phyloP scores from a whole-genome alignment of 2,888 invertebrate genomes.

The Malthinus flaveolus region DNA sequence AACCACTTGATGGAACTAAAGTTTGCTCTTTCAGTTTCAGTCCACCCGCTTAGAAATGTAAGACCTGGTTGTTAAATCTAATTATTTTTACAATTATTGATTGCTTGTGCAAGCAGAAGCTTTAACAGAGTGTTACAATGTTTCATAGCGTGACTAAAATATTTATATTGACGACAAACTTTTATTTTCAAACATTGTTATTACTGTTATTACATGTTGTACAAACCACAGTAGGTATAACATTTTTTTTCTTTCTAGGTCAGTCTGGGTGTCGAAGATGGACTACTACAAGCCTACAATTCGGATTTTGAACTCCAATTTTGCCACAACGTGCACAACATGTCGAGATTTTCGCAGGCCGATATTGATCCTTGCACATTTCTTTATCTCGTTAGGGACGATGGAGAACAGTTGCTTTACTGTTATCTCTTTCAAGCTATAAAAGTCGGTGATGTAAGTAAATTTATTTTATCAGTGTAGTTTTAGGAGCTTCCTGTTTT shows the following conservation, averaged over 20 bases:
- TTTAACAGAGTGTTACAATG: too few species aligned
- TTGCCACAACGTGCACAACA: conserved; percentile 65
- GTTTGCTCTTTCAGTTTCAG: too few species aligned
- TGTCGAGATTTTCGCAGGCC: conserved; percentile 58
- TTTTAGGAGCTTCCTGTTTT: too few species aligned
- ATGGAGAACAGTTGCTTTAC: conserved; percentile 71
- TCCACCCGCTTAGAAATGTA: too few species aligned
- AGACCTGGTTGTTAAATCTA: too few species aligned
- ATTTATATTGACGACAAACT: not conserved
- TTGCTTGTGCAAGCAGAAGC: too few species aligned
- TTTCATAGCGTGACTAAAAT: too few species aligned
- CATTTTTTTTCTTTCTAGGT: conserved; percentile 59
- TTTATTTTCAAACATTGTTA: not conserved
- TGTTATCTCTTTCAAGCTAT: conserved; percentile 74
- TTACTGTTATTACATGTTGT: conserved; percentile 4
- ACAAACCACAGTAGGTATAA: conserved; percentile 7
- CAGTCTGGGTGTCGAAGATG: conserved; percentile 72
- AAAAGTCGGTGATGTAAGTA: conserved; percentile 70
- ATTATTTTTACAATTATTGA: too few species aligned
- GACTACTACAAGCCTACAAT: conserved; percentile 69
- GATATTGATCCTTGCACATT: conserved; percentile 58
- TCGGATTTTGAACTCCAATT: conserved; percentile 71
- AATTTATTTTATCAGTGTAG: not conserved
- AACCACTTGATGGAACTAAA: too few species aligned
- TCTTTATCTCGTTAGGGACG: conserved; percentile 74